Base-by-base conservation (phyloP, 2,888 invertebrate genomes). In the Molorchus minor region DNA sequence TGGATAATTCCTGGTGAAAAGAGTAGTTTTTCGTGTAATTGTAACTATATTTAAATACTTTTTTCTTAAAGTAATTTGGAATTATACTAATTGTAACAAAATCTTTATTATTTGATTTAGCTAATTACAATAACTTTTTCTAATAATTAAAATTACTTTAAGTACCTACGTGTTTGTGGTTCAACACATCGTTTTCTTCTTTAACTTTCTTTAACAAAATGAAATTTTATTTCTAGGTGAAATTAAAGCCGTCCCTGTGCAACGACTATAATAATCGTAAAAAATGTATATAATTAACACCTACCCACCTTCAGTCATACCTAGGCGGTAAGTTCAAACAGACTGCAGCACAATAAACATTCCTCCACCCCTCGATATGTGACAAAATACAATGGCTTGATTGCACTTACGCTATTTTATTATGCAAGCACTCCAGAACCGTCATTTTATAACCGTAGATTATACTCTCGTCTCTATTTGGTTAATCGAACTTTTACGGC, bases 261-360 rank as follows among this genome's bases (percentile, higher is more conserved):
- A 33, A 10, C 33, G 10, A 12, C 33, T 7, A 33, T 33, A 33
- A 58, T 61, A 64, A 64, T 64, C 67, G 54, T 69, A 65, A 70
- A 69, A 65, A 70, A 69, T 70, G 62, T 64, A 62, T 68, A 65
- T 67, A 70, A 71, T 71, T 72, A 72, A 71, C 71, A 72, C 71
- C 69, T 72, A 65, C 71, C 68, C 70, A 64, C 68, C 64, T 68
- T n/a, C n/a, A n/a, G n/a, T n/a, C n/a, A n/a, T n/a, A 58, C 45
- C 21, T 53, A 35, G 44, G 58, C 55, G 58, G 66, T 51, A 59
- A 62, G 60, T 43, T 56, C 58, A 64, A 65, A 68, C 67, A n/a
- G n/a, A 66, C 57, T 62, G 52, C 56, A 38, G 52, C 54, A 64
- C 60, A 65, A 70, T 69, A 69, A 69, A 71, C 69, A 70, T 62